Percentiles rank a stretch among this genome's conserved stretches.
Conservation (phyloP, 1,140 invertebrate species). For the Caerostris extrusa region DNA sequence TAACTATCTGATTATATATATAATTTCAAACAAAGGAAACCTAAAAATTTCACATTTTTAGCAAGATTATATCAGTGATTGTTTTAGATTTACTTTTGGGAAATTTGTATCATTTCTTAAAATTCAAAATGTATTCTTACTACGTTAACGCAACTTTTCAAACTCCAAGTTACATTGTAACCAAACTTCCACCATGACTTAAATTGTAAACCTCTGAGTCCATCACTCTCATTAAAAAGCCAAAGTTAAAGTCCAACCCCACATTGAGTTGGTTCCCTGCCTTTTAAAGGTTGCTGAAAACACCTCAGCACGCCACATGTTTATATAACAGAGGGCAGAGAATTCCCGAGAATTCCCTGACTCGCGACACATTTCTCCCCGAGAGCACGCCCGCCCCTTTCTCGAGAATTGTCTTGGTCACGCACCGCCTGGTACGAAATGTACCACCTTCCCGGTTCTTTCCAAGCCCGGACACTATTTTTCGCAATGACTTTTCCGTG, state of each 20-base stretch:
- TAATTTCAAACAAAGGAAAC: no score
- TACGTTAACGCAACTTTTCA: no score
- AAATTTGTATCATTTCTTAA: no score
- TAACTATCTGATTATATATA: no score
- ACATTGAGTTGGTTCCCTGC: neutral
- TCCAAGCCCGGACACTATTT: neutral
- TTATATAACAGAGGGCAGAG: neutral
- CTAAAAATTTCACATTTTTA: no score
- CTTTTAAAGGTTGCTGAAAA: conserved; percentile 7
- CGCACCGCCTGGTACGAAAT: neutral
- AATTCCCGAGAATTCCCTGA: neutral
- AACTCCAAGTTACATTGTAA: no score
- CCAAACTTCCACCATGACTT: no score
- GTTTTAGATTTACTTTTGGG: no score
- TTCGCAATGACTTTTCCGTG: conserved; percentile 26
- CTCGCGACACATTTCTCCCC: neutral
- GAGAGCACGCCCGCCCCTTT: neutral
- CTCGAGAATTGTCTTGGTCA: neutral
- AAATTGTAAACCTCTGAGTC: no score
- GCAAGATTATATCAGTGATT: no score
- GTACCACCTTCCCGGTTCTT: neutral
- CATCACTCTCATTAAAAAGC: no score
- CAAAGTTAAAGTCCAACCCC: neutral
- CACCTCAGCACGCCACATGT: neutral
- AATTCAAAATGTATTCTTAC: no score